Conservation (phyloP, 2,888 invertebrate genomes). For the Deilephila elpenor region DNA sequence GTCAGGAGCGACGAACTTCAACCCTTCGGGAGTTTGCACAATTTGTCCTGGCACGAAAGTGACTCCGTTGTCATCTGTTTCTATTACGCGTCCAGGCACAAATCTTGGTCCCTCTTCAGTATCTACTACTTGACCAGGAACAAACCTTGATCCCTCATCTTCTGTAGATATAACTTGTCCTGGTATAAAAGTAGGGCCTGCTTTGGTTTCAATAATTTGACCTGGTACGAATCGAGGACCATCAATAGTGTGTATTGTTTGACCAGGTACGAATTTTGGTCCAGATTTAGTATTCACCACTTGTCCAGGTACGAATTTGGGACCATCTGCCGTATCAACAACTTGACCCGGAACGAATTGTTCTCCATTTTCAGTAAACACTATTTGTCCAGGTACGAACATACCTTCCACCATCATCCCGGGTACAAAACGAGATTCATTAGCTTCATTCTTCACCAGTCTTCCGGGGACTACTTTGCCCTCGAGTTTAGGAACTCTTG, state of each 20-base stretch:
- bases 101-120: constrained; percentile 89
- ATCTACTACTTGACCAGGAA: constrained; percentile 89
- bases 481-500: constrained; percentile 76
- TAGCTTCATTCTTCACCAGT: constrained; percentile 85
- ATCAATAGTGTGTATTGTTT: constrained; percentile 88
- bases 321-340: constrained; percentile 87
- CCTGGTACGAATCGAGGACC: constrained; percentile 91
- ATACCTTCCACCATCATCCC: constrained; percentile 88
- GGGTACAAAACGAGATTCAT: constrained; percentile 87
- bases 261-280: constrained; percentile 88
- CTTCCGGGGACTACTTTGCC: constrained; percentile 87
- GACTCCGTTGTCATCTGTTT: constrained; percentile 88
- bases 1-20: constrained; percentile 88
- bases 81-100: constrained; percentile 89
- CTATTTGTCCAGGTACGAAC: constrained; percentile 88
- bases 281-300: constrained; percentile 88
- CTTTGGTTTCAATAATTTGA: constrained; percentile 90
- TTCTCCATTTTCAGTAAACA: constrained; percentile 88
- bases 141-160: constrained; percentile 85
- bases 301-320: constrained; percentile 91
- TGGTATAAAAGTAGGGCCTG: constrained; percentile 90
- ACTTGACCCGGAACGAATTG: constrained; percentile 90
- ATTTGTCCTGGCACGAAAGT: constrained; percentile 92
- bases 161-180: constrained; percentile 89
- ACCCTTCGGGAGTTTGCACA: constrained; percentile 88